These are phyloP conservation scores for Thalpophila matura DNA, from an alignment of 2,888 invertebrate genomes.

Conservation along the genomic window DNA sequence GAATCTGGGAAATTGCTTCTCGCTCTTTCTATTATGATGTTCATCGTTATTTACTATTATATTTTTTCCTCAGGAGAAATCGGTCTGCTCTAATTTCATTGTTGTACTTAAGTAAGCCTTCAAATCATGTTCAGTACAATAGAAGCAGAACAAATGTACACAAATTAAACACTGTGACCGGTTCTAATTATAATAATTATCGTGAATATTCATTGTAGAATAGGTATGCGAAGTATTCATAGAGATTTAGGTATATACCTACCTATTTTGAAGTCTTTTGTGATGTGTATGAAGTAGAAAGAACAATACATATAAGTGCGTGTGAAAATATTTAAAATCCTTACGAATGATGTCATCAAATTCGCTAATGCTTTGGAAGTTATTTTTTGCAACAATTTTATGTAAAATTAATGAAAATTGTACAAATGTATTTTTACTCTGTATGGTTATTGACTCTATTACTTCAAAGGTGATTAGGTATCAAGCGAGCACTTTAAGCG, in stretches of 20 bases:
- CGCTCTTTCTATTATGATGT: conserved; percentile 79
- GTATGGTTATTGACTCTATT: conserved; percentile 15
- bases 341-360: conserved; percentile 25
- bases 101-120: conserved; percentile 64
- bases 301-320: conserved; percentile 44
- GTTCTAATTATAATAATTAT: conserved; percentile 45
- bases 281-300: conserved; percentile 19
- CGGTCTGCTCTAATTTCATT: conserved; percentile 74
- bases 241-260: conserved; percentile 12
- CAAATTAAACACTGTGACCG: conserved; percentile 47
- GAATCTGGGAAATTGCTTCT: conserved; percentile 84
- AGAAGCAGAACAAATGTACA: conserved; percentile 37
- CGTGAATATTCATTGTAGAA: conserved; percentile 48
- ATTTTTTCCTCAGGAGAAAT: conserved; percentile 82
- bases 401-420: neutral
- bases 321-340: conserved; percentile 50
- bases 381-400: conserved; percentile 13
- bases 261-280: conserved; percentile 13
- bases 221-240: conserved; percentile 34
- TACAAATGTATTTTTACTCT: neutral
- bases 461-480: conserved; percentile 4
- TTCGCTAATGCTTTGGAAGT: conserved; percentile 12
- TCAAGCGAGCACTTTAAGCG: neutral
- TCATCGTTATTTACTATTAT: conserved; percentile 71
- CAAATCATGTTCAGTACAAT: conserved; percentile 48